Conservation (phyloP, 2,113 vertebrate genomes). For the Laticauda laticaudata region DNA sequence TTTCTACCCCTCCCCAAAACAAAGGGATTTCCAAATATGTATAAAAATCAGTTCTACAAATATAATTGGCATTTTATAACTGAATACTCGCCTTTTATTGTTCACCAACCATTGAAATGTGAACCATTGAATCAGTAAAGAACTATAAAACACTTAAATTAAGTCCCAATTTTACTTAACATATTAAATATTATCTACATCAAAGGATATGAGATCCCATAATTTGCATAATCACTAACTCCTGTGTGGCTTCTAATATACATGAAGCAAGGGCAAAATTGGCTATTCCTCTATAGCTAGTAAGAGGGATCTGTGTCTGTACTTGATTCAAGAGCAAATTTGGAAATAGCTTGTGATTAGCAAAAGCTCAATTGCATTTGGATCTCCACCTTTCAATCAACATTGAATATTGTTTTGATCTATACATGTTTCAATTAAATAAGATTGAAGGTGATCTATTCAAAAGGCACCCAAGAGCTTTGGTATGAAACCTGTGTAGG, state of each 20-base stretch:
- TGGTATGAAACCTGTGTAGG: background rate
- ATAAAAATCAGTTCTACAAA: background rate
- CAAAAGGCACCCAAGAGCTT: background rate
- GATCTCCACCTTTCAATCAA: background rate
- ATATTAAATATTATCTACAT: background rate
- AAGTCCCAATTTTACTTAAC: background rate
- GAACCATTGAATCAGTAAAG: background rate
- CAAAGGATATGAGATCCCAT: background rate
- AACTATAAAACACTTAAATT: background rate
- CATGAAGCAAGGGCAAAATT: background rate
- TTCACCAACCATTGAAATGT: background rate
- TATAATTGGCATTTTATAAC: background rate
- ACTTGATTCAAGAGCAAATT: background rate
- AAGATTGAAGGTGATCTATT: background rate
- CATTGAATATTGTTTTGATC: background rate
- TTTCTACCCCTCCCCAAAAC: background rate
- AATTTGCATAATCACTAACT: background rate
- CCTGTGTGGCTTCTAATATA: background rate
- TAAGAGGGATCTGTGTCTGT: background rate
- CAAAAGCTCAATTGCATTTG: background rate
- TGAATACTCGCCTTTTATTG: background rate
- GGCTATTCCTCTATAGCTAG: background rate
- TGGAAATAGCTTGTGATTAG: background rate
- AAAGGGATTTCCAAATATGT: background rate
- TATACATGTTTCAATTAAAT: background rate